Conservation (phyloP, 2,113 vertebrate species). For the Phalacrocorax pelagicus region DNA sequence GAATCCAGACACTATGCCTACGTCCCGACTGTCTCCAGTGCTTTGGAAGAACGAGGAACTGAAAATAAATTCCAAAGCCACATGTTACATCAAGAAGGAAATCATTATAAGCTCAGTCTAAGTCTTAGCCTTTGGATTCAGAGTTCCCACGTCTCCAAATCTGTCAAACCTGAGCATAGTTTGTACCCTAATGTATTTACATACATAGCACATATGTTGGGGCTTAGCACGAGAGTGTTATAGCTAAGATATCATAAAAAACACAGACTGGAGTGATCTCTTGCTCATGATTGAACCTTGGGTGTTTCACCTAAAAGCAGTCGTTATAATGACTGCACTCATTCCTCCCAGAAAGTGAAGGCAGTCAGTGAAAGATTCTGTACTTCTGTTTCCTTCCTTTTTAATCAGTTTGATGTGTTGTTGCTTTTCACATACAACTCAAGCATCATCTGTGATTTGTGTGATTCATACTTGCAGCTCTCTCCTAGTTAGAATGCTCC, state of each 20-base stretch:
- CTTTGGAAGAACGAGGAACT: background rate
- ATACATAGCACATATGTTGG: background rate
- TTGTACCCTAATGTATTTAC: background rate
- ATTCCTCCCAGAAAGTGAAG: background rate
- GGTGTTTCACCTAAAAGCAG: background rate
- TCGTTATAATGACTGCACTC: background rate
- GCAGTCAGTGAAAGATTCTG: background rate
- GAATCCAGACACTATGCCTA: background rate
- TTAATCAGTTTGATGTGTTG: background rate
- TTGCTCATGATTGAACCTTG: background rate
- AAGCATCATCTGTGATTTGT: background rate
- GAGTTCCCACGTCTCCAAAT: background rate
- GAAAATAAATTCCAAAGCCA: background rate
- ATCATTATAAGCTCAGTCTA: background rate
- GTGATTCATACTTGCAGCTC: background rate
- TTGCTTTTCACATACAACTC: background rate
- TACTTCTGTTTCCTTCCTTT: background rate
- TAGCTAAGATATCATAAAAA: background rate
- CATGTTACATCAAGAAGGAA: background rate
- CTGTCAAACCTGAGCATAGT: background rate
- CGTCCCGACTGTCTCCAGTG: background rate
- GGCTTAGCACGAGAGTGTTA: background rate
- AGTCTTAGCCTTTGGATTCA: background rate
- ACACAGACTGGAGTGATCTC: background rate
- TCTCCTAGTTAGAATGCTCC: slow-evolving; percentile 62